phyloP scores from a whole-genome alignment of 2,888 invertebrate genomes.

The Homarus gammarus region DNA sequence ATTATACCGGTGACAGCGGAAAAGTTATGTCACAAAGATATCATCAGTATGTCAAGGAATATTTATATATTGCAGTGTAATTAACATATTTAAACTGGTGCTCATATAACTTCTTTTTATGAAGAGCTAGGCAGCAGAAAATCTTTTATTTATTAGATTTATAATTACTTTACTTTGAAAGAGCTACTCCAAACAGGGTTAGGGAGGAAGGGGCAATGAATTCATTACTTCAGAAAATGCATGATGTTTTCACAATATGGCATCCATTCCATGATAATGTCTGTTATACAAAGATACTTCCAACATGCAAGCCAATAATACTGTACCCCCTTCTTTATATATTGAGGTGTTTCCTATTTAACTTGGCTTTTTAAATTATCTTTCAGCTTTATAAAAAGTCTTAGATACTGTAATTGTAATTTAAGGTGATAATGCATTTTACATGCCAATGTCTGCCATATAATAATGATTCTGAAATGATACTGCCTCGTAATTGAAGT shows the following conservation, averaged over 20 bases:
- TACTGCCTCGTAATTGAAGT: background rate
- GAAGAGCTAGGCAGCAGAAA: background rate
- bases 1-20: constrained; percentile 33
- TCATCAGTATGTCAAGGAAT: constrained; percentile 51
- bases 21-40: constrained; percentile 28
- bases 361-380: background rate
- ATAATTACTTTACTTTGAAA: constrained; percentile 1
- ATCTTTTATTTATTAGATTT: background rate
- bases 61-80: constrained; percentile 32
- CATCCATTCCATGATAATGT: background rate
- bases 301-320: background rate
- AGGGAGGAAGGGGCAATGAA: constrained; percentile 6
- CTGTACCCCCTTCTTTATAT: background rate
- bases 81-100: constrained; percentile 29
- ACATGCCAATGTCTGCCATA: background rate
- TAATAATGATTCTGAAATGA: background rate
- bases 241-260: background rate
- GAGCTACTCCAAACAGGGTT: background rate
- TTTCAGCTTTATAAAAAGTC: background rate
- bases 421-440: background rate
- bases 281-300: background rate
- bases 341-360: background rate
- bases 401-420: background rate
- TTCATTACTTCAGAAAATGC: background rate
- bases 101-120: constrained; percentile 16